Percentiles rank a stretch among this genome's conserved stretches.
Evolutionary conservation across 2,797 vertebrate genomes (phyloP).

Genomic region (Neomorphus geoffroyi): DNA sequence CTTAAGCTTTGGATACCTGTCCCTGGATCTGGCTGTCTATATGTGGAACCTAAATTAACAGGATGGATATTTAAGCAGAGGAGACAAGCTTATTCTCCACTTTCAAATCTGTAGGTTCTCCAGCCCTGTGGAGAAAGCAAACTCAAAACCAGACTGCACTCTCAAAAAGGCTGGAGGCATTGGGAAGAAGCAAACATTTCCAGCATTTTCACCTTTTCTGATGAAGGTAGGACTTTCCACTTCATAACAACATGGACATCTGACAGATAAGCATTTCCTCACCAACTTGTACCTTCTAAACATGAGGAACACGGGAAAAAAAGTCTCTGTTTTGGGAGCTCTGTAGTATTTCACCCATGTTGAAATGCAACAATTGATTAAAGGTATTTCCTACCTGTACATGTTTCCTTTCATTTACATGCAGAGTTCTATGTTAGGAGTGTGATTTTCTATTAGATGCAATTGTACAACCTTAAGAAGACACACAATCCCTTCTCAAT

Average conservation of each 20-base stretch:
- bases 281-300: neutral
- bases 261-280: neutral
- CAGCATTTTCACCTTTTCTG: neutral
- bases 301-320: neutral
- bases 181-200: neutral
- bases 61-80: neutral
- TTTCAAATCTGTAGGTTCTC: neutral
- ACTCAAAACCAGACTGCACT: neutral
- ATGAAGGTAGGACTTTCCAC: neutral
- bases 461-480: neutral
- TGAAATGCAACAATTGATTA: neutral
- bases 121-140: neutral
- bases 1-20: neutral
- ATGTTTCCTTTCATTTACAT: neutral
- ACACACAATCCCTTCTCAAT: rapidly evolving
- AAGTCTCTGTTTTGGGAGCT: neutral
- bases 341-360: neutral
- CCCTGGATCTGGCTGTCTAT: neutral
- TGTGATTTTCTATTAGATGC: neutral
- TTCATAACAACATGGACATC: neutral
- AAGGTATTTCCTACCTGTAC: neutral
- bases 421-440: neutral
- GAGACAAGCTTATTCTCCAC: neutral
- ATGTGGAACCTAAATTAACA: neutral
- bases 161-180: neutral